Evolutionary conservation across 2,113 vertebrate species (phyloP), one percentile per base, ranked within the genome.

Genomic region (Lasiurus cinereus): DNA sequence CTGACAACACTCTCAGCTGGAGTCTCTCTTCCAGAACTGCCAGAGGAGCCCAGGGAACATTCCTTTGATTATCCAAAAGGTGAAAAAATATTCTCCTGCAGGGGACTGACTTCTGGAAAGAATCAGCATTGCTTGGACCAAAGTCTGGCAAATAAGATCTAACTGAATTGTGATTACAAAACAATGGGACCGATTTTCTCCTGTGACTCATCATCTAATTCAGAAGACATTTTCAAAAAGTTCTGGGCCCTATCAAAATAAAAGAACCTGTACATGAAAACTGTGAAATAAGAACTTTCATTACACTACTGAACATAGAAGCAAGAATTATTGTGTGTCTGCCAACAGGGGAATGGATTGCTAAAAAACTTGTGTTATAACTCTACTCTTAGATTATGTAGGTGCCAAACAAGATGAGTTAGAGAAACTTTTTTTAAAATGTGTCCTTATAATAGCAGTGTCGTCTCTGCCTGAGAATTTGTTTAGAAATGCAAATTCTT

Each of bases 91-190:
- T 93, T 95, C 78, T 95, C 91, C 56, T 24, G n/a, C 52, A 16
- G 4, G 62, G 16, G 15, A 54, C 6, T 67, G 79, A 91, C 59
- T 77, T 91, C 16, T 52, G 16, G 19, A 66, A 91, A 95, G 86
- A 67, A 39, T 19, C 52, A 73, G 43, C 29, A 52, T 62, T 39
- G 29, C 83, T 69, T 90, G 72, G n/a, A 52, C 39, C 19, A 46
- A 88, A 96, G 39, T 70, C 66, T 43, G 31, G 24, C 27, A 36
- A 96, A 87, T 59, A 85, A 88, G 54, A 91, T 88, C 21, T 88
- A 83, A 64, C 78, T 91, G 59, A 96, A 93, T 76, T 94, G 90
- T 96, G 77, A 92, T 66, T 59, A 95, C 66, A 88, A 91, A 18
- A 36, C 43, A 62, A 39, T 76, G 50, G 97, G 46, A 89, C 74